These are phyloP conservation scores for Hypsopygia costalis DNA, from an alignment of 2,888 invertebrate species.

Conservation along the genomic window DNA sequence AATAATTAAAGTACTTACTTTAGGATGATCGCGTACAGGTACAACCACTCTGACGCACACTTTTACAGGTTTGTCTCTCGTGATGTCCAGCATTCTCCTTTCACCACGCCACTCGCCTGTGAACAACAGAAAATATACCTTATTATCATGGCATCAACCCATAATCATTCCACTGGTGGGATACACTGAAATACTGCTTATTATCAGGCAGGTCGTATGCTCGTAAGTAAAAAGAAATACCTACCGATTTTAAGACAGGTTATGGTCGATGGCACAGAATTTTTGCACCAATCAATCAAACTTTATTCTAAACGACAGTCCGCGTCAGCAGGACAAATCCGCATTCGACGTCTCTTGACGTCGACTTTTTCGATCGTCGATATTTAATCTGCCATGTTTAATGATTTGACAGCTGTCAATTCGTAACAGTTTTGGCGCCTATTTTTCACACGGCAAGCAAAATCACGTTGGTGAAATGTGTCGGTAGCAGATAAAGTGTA, in stretches of 20 bases:
- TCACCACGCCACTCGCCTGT: conserved; percentile 78
- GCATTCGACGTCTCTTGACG: conserved; percentile 15
- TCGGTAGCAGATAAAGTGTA: too few relatives aligned
- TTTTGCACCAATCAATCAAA: too few relatives aligned
- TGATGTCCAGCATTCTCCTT: conserved; percentile 91
- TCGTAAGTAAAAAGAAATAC: too few relatives aligned
- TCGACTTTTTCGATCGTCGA: too few relatives aligned
- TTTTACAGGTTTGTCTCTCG: conserved; percentile 92
- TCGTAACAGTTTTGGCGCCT: conserved; percentile 43
- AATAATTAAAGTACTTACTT: conserved; percentile 74
- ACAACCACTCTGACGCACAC: conserved; percentile 92
- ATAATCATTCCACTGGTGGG: too few relatives aligned
- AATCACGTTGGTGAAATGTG: too few relatives aligned
- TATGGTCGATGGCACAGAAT: too few relatives aligned
- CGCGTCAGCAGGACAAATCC: not conserved
- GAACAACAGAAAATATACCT: conserved; percentile 19
- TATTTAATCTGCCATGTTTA: conserved; percentile 54
- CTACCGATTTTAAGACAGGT: too few relatives aligned
- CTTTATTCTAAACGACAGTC: not conserved
- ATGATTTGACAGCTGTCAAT: conserved; percentile 65
- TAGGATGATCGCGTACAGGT: conserved; percentile 92
- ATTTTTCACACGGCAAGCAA: conserved; percentile 44
- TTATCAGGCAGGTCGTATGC: too few relatives aligned
- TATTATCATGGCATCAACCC: too few relatives aligned
- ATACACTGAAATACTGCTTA: too few relatives aligned